Conservation (phyloP, 1,140 invertebrate genomes). For the Ladona fulva region DNA sequence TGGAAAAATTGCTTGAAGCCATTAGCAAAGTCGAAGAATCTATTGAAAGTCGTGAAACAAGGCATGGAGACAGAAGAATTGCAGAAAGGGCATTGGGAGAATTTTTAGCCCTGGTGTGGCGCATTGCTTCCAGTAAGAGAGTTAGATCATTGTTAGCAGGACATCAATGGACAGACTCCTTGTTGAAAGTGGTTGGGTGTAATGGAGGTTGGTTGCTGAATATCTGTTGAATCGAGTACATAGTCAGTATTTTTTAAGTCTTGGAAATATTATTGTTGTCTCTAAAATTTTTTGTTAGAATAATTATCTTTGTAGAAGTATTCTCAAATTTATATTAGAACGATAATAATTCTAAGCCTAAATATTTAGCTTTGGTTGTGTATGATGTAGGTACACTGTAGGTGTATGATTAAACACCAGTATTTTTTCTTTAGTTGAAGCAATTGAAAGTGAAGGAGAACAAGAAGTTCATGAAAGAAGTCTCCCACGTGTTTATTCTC, state of each 20-base stretch:
- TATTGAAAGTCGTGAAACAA: conserved; percentile 18
- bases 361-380: too few relatives aligned
- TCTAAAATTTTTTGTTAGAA: too few relatives aligned
- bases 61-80: conserved; percentile 21
- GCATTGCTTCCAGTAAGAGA: conserved; percentile 37
- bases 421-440: conserved; percentile 19
- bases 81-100: conserved; percentile 40
- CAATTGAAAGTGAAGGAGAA: conserved; percentile 15
- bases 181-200: conserved; percentile 38
- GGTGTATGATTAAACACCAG: too few relatives aligned
- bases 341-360: too few relatives aligned
- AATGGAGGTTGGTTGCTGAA: not conserved
- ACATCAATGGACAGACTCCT: conserved; percentile 40
- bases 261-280: too few relatives aligned
- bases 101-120: conserved; percentile 46
- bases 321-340: too few relatives aligned
- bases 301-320: too few relatives aligned
- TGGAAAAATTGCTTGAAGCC: conserved; percentile 26
- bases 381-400: too few relatives aligned
- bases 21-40: conserved; percentile 19
- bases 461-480: conserved; percentile 14
- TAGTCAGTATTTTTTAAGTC: too few relatives aligned
- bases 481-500: conserved; percentile 32
- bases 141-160: conserved; percentile 39
- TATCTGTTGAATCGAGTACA: too few relatives aligned